A percentile compares a stretch with the other conserved stretches of the same genome.
These are phyloP conservation scores for Acrobasis consociella DNA, from an alignment of 2,888 invertebrate genomes.

Conservation along the genomic window DNA sequence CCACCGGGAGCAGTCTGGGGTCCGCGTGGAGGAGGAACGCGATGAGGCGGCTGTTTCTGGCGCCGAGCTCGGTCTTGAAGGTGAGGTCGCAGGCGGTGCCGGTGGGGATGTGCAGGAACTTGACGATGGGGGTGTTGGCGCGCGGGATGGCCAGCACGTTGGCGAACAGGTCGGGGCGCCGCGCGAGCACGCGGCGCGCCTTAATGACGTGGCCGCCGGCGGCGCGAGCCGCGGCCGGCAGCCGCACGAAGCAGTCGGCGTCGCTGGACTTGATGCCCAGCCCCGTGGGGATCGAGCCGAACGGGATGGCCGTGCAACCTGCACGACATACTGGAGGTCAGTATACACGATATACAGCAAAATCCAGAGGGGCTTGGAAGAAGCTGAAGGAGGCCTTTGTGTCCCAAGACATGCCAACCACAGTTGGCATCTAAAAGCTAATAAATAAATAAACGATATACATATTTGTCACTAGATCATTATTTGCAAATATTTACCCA, in stretches of 20 bases:
- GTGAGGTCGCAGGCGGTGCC: conserved; percentile 87
- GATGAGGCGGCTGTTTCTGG: conserved; percentile 86
- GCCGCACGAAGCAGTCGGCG: conserved; percentile 86
- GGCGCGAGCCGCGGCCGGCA: conserved; percentile 51
- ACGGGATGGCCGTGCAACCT: conserved; percentile 78
- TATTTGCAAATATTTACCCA: too few species aligned
- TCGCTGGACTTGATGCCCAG: conserved; percentile 87
- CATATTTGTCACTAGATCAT: too few species aligned
- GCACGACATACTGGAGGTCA: conserved; percentile 23
- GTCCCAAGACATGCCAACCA: too few species aligned
- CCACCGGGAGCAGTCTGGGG: conserved; percentile 78
- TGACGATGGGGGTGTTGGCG: conserved; percentile 91
- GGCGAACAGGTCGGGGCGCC: conserved; percentile 58
- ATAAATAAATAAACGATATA: too few species aligned
- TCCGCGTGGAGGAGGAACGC: conserved; percentile 77
- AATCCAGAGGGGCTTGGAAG: too few species aligned
- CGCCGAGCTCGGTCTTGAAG: conserved; percentile 87
- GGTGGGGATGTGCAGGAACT: conserved; percentile 85
- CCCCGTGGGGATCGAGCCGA: conserved; percentile 89
- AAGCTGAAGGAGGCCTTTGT: too few species aligned
- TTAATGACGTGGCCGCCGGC: conserved; percentile 45
- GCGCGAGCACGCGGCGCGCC: conserved; percentile 38
- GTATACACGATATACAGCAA: too few species aligned
- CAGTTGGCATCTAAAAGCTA: too few species aligned
- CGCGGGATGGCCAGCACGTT: conserved; percentile 85